Evolutionary conservation across 2,113 vertebrate species (phyloP).

Genomic region (Myotis yumanensis): DNA sequence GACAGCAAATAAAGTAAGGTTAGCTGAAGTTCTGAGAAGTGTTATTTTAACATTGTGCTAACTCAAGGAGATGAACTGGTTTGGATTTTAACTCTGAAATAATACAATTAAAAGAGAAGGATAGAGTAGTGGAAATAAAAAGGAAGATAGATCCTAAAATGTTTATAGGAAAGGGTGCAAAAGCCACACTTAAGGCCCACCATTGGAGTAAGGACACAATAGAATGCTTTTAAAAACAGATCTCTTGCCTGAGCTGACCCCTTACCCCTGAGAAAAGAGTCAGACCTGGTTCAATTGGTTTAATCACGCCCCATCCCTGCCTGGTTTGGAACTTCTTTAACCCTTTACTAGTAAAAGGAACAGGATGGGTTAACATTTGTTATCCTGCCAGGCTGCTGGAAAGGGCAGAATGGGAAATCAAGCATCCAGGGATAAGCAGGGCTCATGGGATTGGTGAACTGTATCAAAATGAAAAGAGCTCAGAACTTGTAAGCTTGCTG

Average conservation of each 20-base stretch:
- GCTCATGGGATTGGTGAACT: neutral
- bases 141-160: neutral
- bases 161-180: neutral
- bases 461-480: neutral
- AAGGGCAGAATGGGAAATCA: neutral
- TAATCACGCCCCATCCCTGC: neutral
- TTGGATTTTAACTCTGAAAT: neutral
- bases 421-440: neutral
- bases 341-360: neutral
- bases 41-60: neutral
- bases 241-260: neutral
- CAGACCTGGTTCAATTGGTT: neutral
- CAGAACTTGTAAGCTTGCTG: neutral
- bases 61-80: neutral
- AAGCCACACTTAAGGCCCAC: neutral
- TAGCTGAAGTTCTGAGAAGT: neutral
- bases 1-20: too few relatives aligned
- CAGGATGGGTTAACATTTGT: neutral
- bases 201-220: neutral
- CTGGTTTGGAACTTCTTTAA: constrained; percentile 15
- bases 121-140: neutral
- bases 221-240: neutral
- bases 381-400: neutral
- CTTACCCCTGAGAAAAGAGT: neutral
- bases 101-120: neutral